Percentiles rank a stretch among this genome's conserved stretches.
Evolutionary conservation across 2,797 vertebrate species (phyloP).

Genomic region (Acropternis orthonyx): DNA sequence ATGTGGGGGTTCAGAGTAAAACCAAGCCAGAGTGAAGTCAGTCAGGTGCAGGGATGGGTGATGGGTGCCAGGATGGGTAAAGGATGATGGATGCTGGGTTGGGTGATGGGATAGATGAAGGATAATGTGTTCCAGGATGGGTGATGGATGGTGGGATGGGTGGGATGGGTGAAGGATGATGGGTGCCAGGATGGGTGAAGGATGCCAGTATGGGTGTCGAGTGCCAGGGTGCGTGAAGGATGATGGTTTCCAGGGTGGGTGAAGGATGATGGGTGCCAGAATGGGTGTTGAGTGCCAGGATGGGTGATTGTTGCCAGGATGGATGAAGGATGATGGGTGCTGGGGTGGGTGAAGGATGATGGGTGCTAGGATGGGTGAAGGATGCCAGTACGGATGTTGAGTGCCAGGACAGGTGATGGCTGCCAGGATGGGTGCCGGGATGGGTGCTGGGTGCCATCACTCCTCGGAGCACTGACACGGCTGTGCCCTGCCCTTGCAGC

Average conservation of each 20-base stretch:
- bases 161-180: too few relatives aligned
- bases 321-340: too few relatives aligned
- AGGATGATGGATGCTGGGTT: too few relatives aligned
- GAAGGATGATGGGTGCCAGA: too few relatives aligned
- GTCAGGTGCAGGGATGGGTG: accelerated
- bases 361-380: neutral
- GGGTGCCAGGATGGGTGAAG: too few relatives aligned
- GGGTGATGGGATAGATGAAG: too few relatives aligned
- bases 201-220: too few relatives aligned
- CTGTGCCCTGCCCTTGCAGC: conserved; percentile 41
- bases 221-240: neutral
- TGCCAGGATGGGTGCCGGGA: too few relatives aligned
- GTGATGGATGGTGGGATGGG: neutral
- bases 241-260: too few relatives aligned
- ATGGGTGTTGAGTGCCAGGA: neutral
- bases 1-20: accelerated
- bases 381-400: neutral
- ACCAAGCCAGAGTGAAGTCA: accelerated
- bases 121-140: too few relatives aligned
- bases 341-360: neutral
- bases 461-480: accelerated
- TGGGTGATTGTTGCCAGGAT: neutral
- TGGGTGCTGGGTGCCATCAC: accelerated
- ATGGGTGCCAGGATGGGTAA: too few relatives aligned
- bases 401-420: too few relatives aligned